Evolutionary conservation across 2,888 invertebrate genomes (phyloP).

Genomic region (Melieria picta): DNA sequence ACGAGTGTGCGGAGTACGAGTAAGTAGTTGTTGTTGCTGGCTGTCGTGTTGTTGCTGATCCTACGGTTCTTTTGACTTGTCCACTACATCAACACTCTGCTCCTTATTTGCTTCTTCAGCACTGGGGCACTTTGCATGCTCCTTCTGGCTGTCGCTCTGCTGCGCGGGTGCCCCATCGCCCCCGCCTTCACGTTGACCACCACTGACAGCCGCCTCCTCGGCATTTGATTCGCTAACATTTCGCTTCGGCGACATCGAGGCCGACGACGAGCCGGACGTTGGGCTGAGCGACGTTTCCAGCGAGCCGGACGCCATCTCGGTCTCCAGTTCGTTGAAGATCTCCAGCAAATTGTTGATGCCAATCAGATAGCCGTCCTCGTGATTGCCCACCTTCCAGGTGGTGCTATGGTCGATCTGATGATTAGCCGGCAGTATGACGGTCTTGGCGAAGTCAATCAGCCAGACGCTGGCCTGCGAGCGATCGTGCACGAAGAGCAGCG

Average conservation of each 20-base stretch:
- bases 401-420: conserved; percentile 81
- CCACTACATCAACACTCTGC: too few species aligned
- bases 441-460: conserved; percentile 99
- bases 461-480: conserved; percentile 87
- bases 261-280: conserved; percentile 44
- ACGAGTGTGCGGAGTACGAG: too few species aligned
- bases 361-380: conserved; percentile 94
- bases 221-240: not conserved
- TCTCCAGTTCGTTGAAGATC: conserved; percentile 71
- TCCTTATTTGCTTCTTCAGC: too few species aligned
- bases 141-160: not conserved
- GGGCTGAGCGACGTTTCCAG: conserved; percentile 30
- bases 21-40: too few species aligned
- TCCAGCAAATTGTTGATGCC: conserved; percentile 91
- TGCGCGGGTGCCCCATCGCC: not conserved
- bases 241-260: conserved; percentile 44
- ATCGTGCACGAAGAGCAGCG: conserved; percentile 94
- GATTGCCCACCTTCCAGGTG: conserved; percentile 93
- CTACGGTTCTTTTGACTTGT: too few species aligned
- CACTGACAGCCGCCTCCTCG: not conserved
- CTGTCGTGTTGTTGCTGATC: too few species aligned
- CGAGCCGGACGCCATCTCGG: conserved; percentile 34
- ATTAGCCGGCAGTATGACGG: conserved; percentile 81
- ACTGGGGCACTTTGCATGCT: too few species aligned
- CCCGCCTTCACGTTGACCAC: not conserved